Conservation (phyloP, 2,797 vertebrate species). For the Hyperoplus lanceolatus region DNA sequence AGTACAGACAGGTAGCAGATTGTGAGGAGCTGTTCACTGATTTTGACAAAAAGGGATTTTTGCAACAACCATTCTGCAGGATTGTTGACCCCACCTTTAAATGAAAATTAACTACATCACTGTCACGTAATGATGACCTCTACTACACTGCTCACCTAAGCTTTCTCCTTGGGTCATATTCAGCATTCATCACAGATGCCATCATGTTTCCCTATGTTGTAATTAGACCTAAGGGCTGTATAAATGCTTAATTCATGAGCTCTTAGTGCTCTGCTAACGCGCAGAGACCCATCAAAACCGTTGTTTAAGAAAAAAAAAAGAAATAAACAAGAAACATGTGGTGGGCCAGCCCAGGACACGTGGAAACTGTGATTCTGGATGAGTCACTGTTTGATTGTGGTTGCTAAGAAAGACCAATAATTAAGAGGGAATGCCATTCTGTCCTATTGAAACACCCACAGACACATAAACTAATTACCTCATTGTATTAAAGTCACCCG, state of each 20-base stretch:
- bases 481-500: conserved; percentile 18
- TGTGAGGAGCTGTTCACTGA: too few species aligned
- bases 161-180: not conserved
- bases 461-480: conserved; percentile 28
- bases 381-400: conserved; percentile 45
- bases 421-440: conserved; percentile 22
- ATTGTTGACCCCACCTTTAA: not conserved
- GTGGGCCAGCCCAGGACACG: conserved; percentile 13
- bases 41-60: too few species aligned
- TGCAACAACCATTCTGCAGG: too few species aligned
- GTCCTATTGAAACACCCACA: conserved; percentile 31
- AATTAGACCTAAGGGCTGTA: conserved; percentile 2
- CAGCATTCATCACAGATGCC: not conserved
- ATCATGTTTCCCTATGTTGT: not conserved
- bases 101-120: conserved; percentile 4
- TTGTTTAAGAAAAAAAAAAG: conserved; percentile 7
- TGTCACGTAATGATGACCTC: not conserved
- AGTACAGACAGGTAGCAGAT: too few species aligned
- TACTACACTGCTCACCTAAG: not conserved
- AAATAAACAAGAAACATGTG: conserved; percentile 27
- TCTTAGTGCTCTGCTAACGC: not conserved
- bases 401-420: conserved; percentile 41
- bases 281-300: not conserved
- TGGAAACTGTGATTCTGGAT: conserved; percentile 34
- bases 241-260: conserved; percentile 5